Percentiles rank a stretch among this genome's conserved stretches.
Evolutionary conservation across 1,140 invertebrate species (phyloP).

Genomic region (Tigriopus japonicus): DNA sequence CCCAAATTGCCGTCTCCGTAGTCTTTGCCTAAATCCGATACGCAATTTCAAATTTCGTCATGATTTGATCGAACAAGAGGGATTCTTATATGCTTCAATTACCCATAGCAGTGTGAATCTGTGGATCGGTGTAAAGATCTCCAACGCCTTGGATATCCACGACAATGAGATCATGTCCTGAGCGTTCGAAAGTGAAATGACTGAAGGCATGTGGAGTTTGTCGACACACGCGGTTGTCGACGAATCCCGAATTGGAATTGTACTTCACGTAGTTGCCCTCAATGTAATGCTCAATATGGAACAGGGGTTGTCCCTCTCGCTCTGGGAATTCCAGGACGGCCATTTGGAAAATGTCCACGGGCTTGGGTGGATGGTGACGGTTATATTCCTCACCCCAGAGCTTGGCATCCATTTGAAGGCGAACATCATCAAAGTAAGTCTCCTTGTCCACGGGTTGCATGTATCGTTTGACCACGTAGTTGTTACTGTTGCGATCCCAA

Average conservation of each 20-base stretch:
- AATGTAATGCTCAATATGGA: conserved; percentile 39
- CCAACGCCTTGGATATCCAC: conserved; percentile 44
- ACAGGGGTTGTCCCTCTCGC: conserved; percentile 30
- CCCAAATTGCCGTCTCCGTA: conserved; percentile 40
- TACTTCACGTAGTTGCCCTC: conserved; percentile 41
- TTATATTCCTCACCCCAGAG: conserved; percentile 41
- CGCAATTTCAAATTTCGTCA: background rate
- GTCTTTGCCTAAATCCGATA: conserved; percentile 22
- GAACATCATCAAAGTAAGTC: conserved; percentile 34
- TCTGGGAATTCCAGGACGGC: conserved; percentile 35
- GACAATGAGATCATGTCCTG: conserved; percentile 37
- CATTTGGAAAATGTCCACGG: conserved; percentile 42
- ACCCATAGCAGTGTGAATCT: conserved; percentile 34
- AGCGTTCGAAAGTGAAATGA: conserved; percentile 41
- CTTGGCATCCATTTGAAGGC: conserved; percentile 40
- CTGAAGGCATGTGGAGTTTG: conserved; percentile 40
- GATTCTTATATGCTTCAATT: too few species aligned
- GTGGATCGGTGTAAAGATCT: conserved; percentile 40
- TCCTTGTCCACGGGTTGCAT: conserved; percentile 30
- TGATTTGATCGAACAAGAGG: too few species aligned
- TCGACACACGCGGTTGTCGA: conserved; percentile 30
- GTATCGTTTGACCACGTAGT: conserved; percentile 39
- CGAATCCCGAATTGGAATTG: conserved; percentile 41
- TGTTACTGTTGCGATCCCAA: conserved; percentile 34
- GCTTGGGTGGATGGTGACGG: conserved; percentile 39